These are phyloP conservation scores for Pseudopipra pipra DNA, from an alignment of 2,113 vertebrate species.

Conservation along the genomic window DNA sequence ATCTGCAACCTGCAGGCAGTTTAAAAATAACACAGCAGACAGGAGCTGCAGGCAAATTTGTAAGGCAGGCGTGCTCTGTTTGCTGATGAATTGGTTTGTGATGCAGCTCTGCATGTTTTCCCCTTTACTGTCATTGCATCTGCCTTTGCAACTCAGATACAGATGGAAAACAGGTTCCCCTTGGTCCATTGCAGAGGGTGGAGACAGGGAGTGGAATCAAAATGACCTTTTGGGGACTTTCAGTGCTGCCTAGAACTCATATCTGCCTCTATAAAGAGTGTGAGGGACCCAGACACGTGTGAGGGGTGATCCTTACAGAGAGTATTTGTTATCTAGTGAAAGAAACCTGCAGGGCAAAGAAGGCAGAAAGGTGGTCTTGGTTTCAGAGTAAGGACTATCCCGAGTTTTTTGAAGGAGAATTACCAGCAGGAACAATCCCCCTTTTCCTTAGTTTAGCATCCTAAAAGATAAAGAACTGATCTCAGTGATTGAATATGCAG, in stretches of 20 bases:
- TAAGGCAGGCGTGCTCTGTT: constrained; percentile 51
- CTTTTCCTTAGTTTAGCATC: background rate
- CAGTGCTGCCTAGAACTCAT: background rate
- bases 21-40: constrained; percentile 67
- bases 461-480: background rate
- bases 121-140: background rate
- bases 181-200: background rate
- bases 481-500: background rate
- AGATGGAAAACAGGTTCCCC: background rate
- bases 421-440: background rate
- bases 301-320: background rate
- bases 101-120: constrained; percentile 45
- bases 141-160: background rate
- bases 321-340: background rate
- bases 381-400: background rate
- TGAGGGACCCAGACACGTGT: background rate
- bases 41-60: constrained; percentile 53
- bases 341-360: background rate
- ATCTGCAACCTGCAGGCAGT: constrained; percentile 61
- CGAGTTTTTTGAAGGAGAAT: background rate
- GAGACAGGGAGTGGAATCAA: background rate
- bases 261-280: background rate
- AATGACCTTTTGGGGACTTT: background rate
- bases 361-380: background rate
- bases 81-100: constrained; percentile 50